These are phyloP conservation scores for Peucedramus taeniatus DNA, from an alignment of 2,113 vertebrate genomes.

Conservation along the genomic window DNA sequence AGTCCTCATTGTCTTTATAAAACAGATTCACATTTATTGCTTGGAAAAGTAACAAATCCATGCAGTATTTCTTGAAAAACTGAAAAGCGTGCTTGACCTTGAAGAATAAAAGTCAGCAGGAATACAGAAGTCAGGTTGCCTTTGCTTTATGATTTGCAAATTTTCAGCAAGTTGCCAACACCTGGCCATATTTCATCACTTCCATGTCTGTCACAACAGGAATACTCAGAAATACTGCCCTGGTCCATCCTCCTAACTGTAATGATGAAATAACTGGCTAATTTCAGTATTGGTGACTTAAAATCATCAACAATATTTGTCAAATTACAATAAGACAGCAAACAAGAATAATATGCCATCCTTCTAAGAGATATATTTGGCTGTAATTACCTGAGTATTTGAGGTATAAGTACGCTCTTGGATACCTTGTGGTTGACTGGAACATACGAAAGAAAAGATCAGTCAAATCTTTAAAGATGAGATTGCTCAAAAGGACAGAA, in stretches of 20 bases:
- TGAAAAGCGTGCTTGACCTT: neutral
- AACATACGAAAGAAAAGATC: neutral
- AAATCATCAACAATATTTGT: neutral
- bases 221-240: neutral
- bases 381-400: neutral
- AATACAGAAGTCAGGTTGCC: neutral
- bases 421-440: neutral
- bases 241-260: neutral
- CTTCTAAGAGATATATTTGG: neutral
- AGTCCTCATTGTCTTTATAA: neutral
- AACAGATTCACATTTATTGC: neutral
- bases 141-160: slow-evolving; percentile 4
- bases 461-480: neutral
- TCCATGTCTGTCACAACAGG: neutral
- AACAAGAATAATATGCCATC: neutral
- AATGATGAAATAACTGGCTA: neutral
- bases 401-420: neutral
- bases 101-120: neutral
- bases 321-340: neutral
- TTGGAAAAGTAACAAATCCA: neutral
- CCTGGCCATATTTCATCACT: neutral
- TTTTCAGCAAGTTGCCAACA: neutral
- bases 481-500: neutral
- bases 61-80: neutral
- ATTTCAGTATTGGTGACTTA: neutral